Evolutionary conservation across 2,113 vertebrate species (phyloP).

Genomic region (Corvus cornix): DNA sequence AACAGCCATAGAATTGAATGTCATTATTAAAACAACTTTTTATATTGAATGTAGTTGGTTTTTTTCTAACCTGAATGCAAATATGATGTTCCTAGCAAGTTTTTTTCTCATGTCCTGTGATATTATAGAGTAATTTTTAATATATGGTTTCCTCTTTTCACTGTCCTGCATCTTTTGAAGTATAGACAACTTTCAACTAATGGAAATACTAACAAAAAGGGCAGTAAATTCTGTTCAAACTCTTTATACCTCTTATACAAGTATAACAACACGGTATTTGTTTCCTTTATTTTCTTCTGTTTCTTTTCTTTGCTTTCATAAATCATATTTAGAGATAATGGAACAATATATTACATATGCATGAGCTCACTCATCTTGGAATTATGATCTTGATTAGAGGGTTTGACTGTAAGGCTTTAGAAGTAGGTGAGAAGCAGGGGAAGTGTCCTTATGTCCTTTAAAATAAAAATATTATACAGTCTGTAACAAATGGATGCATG

Average conservation of each 20-base stretch:
- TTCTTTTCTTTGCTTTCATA: background rate
- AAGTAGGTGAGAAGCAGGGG: background rate
- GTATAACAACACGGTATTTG: background rate
- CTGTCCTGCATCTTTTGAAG: background rate
- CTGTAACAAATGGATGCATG: background rate
- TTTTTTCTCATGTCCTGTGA: background rate
- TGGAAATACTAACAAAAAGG: background rate
- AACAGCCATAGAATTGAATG: background rate
- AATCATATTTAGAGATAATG: background rate
- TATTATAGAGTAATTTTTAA: background rate
- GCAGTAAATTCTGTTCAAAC: background rate
- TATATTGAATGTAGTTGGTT: fast-evolving
- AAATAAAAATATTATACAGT: background rate
- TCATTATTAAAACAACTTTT: background rate
- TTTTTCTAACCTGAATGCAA: background rate
- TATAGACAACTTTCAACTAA: background rate
- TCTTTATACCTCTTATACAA: background rate
- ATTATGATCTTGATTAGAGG: background rate
- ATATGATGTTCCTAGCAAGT: background rate
- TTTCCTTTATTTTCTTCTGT: background rate
- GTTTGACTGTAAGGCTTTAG: background rate
- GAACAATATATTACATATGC: background rate
- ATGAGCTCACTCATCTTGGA: background rate
- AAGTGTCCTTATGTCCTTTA: background rate
- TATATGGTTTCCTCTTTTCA: background rate